phyloP scores from a whole-genome alignment of 1,140 invertebrate genomes.

The Schlechtendalia chinensis region DNA sequence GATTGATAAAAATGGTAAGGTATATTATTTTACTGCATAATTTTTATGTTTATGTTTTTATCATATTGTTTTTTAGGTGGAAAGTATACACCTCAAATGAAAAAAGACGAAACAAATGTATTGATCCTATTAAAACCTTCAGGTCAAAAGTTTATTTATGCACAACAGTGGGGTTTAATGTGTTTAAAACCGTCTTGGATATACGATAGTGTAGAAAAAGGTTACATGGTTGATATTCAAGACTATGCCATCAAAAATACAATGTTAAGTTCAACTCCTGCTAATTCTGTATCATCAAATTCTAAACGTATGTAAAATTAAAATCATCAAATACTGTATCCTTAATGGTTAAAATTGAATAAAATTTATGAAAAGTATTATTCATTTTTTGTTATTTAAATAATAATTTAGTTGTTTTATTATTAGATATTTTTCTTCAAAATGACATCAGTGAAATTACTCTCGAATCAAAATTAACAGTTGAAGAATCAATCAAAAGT shows the following conservation, averaged over 20 bases:
- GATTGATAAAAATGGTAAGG: slow-evolving; percentile 69
- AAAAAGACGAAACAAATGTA: slow-evolving; percentile 60
- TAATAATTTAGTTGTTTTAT: neutral
- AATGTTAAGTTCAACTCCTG: slow-evolving; percentile 62
- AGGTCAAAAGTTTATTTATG: slow-evolving; percentile 80
- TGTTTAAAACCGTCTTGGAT: slow-evolving; percentile 76
- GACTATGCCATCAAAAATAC: slow-evolving; percentile 64
- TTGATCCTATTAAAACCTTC: slow-evolving; percentile 61
- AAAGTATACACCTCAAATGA: slow-evolving; percentile 56
- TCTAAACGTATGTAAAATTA: slow-evolving; percentile 52
- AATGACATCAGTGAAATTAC: slow-evolving; percentile 26
- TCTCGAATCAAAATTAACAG: slow-evolving; percentile 5
- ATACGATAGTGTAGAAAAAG: slow-evolving; percentile 69
- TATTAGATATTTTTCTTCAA: slow-evolving; percentile 27
- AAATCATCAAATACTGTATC: too few species aligned
- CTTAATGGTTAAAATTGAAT: neutral
- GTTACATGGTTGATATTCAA: slow-evolving; percentile 69
- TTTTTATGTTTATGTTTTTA: neutral
- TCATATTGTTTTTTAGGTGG: slow-evolving; percentile 52
- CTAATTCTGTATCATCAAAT: slow-evolving; percentile 60
- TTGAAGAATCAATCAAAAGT: slow-evolving; percentile 36
- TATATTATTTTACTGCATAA: neutral
- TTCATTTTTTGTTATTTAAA: neutral
- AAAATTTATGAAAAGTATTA: neutral
- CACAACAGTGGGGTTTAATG: slow-evolving; percentile 70